phyloP scores from a whole-genome alignment of 1,140 invertebrate genomes.

The Dryas iulia region DNA sequence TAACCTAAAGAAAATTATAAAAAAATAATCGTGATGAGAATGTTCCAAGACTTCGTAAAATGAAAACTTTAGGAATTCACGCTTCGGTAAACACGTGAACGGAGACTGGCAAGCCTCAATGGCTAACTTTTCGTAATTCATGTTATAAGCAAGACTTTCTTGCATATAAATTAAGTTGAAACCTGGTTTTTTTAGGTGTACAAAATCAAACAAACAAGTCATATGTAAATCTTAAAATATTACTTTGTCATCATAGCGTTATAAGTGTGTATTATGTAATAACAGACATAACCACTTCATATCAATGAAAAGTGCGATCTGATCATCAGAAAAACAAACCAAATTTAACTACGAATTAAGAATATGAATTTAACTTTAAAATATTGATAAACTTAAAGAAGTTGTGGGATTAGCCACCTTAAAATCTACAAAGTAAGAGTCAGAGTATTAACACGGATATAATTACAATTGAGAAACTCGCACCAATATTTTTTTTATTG shows the following conservation, averaged over 20 bases:
- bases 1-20: too few species aligned
- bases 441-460: too few species aligned
- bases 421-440: too few species aligned
- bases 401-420: too few species aligned
- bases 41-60: not conserved
- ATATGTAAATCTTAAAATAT: not conserved
- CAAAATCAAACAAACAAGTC: not conserved
- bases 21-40: too few species aligned
- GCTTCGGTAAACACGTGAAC: not conserved
- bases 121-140: not conserved
- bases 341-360: too few species aligned
- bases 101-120: not conserved
- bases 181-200: not conserved
- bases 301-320: not conserved
- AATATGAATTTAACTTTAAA: too few species aligned
- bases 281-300: not conserved
- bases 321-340: not conserved
- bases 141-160: not conserved
- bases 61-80: not conserved
- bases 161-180: not conserved
- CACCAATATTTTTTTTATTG: too few species aligned
- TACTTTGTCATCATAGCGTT: not conserved
- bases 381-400: too few species aligned
- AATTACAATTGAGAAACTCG: too few species aligned
- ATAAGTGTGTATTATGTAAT: not conserved